Evolutionary conservation across 2,888 invertebrate genomes (phyloP).

Genomic region (Melanostoma mellinum): DNA sequence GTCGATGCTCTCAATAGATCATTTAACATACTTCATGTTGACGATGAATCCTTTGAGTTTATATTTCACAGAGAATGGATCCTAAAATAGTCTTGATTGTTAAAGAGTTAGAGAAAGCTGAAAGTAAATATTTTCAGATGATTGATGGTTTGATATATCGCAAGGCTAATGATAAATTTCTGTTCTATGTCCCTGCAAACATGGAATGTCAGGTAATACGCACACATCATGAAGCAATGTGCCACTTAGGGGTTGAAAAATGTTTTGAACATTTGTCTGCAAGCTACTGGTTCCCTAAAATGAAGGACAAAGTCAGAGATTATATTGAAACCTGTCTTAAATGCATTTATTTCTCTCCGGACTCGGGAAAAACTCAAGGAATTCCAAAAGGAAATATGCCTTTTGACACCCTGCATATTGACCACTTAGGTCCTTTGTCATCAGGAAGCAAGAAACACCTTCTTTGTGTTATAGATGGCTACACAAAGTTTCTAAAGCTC

Average conservation of each 20-base stretch:
- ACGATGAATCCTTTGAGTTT: constrained; percentile 35
- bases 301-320: constrained; percentile 22
- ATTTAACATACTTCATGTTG: constrained; percentile 31
- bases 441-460: constrained; percentile 77
- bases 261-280: constrained; percentile 4
- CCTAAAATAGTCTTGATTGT: constrained; percentile 60
- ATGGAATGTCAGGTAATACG: constrained; percentile 28
- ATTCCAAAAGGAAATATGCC: constrained; percentile 1
- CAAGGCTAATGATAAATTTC: neutral
- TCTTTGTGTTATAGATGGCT: constrained; percentile 78
- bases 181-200: constrained; percentile 24
- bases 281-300: constrained; percentile 29
- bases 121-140: neutral
- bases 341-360: constrained; percentile 19
- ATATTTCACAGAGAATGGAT: constrained; percentile 54
- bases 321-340: constrained; percentile 7
- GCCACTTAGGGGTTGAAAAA: constrained; percentile 4
- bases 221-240: constrained; percentile 19
- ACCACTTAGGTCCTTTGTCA: constrained; percentile 80
- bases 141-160: constrained; percentile 12
- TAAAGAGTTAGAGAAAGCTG: constrained; percentile 48
- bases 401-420: constrained; percentile 73
- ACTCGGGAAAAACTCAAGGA: constrained; percentile 14
- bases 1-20: constrained; percentile 75
- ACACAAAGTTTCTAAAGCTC: constrained; percentile 78